Base-by-base conservation (phyloP, 2,113 vertebrate genomes). In the Notothenia coriiceps region DNA sequence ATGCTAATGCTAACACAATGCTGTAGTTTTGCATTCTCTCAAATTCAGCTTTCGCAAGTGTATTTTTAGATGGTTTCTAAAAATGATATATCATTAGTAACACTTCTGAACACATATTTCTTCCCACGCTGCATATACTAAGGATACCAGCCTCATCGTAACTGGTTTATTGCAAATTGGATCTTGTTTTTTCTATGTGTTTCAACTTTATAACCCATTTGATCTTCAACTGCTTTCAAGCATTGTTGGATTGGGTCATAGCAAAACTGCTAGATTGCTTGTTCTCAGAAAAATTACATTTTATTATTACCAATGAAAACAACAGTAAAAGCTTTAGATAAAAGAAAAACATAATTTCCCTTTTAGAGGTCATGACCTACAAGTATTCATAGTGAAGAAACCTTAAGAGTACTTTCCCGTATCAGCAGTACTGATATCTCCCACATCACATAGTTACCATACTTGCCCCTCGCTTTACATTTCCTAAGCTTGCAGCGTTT, bases 381-480 rank as follows among this genome's bases (percentile, higher is more conserved):
- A 50, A 55, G 25, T 9, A 63, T 82, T 46, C 63, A n/a, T 12
- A 59, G 0, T 7, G 63, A 51, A 14, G 25, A 29, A 57, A 62
- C 25, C 54, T 33, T 15, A 15, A 8, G 43, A 70, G 14, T 14
- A 47, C 51, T 64, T 59, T 17, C 14, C 62, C 44, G 33, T 20
- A 65, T 65, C 69, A 59, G 64, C 80, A 0, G n/a, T 6, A 5
- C 50, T 25, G 2, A 46, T 59, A 59, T 76, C 47, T 47, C 43
- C 12, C 55, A 76, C 61, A 76, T 70, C 85, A 72, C n/a, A 61
- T 51, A 43, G 11, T 49, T 5, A n/a, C 40, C 25, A 18, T 50
- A 49, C 62, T 20, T 18, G 50, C 65, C 73, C 40, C 56, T 15
- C 10, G 65, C 83, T 84, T 82, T 83, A 83, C 75, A 86, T 84